Base-by-base conservation (phyloP, 2,888 invertebrate genomes). In the Pristionchus exspectatus region DNA sequence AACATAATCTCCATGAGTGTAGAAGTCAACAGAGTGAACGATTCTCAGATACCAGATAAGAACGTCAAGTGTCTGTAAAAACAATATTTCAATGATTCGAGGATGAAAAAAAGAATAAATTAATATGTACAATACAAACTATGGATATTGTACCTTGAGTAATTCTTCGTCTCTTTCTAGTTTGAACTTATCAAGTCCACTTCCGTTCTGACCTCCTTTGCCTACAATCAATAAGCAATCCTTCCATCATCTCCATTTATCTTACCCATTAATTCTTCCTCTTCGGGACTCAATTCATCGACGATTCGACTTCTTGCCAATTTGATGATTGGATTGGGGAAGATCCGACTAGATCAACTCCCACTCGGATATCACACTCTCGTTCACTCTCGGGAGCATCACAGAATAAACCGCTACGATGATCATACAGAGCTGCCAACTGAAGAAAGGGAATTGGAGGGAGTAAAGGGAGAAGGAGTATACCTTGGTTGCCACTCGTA, bases 21-120 rank as follows among this genome's bases (percentile, higher is more conserved):
- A 99, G 95, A 98, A 99, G 95, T 99, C 99, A 88, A 99, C 97
- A 0, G 99, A 99, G 95, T 99, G 98, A 0, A 99, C 99, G 83
- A 99, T 96, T 86, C 99, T 97, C 94, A 99, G 96, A 95, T 99
- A 99, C 87, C 99, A 95, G 87, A 99, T 97, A 90, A 99, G 96
- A 85, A 97, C 96, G 95, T 97, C 97, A 90, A 97, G 95, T 56
- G 97, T 98, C 91, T 97, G 96, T 90, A 97, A 85, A 59, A 24
- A 27, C 44, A 24, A 0, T 27, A 83, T 50, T 30, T 30, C n/a
- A 24, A 50, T 14, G 2, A n/a, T 18, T 27, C 38, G 38, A 38
- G 38, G 38, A 38, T 38, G 38, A 38, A 38, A 38, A n/a, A 54
- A n/a, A 83, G 18, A 30, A 9, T 50, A 18, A 16, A 27, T 77